phyloP scores from a whole-genome alignment of 2,113 vertebrate genomes.

The Seriola rivoliana region DNA sequence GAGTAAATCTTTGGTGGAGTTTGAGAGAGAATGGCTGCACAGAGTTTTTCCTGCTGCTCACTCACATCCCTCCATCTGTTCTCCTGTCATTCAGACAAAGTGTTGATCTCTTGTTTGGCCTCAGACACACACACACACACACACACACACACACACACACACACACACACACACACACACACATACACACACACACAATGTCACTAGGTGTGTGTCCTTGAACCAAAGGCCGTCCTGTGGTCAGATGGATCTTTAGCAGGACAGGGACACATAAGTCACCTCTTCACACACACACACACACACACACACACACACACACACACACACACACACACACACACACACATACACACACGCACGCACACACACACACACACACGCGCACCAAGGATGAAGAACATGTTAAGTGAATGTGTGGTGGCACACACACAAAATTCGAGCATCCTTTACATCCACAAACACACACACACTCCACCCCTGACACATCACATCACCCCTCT shows the following conservation, averaged over 20 bases:
- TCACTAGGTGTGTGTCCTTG: slow-evolving; percentile 70
- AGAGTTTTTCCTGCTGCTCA: background rate
- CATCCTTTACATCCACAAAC: slow-evolving; percentile 12
- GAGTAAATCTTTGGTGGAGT: background rate
- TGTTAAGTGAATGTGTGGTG: slow-evolving; percentile 18
- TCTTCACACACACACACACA: slow-evolving; percentile 26
- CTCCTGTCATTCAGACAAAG: background rate
- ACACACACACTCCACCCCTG: slow-evolving; percentile 51
- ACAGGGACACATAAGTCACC: slow-evolving; percentile 74
- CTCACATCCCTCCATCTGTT: background rate
- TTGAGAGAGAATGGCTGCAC: no score
- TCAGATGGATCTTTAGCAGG: slow-evolving; percentile 70
- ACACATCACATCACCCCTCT: slow-evolving; percentile 55
- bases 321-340: no score
- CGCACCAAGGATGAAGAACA: slow-evolving; percentile 20
- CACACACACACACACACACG: slow-evolving; percentile 27
- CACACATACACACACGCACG: slow-evolving; percentile 30
- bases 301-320: slow-evolving; percentile 32
- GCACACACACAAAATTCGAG: background rate
- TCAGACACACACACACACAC: background rate
- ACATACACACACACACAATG: slow-evolving; percentile 25
- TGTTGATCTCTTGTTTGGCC: background rate
- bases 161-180: slow-evolving; percentile 30
- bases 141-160: background rate
- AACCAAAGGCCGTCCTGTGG: slow-evolving; percentile 59